Evolutionary conservation across 64 coral and sea anemone species (phyloP), one percentile per base, ranked within the genome.

Genomic region (Actinia equina): DNA sequence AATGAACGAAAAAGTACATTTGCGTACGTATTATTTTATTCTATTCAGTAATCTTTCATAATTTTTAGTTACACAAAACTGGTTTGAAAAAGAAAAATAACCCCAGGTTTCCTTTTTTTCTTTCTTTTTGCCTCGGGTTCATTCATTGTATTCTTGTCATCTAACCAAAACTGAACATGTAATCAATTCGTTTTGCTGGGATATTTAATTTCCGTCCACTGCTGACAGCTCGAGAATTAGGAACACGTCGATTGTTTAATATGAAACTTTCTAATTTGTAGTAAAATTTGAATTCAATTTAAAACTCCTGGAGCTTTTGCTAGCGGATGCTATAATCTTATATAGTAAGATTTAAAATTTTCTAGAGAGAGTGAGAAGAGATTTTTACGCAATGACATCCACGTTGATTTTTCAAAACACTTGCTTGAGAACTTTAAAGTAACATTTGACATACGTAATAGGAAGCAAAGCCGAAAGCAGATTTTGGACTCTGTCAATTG

Each of bases 241-340:
- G 69, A 74, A 74, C 69, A 74, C 69, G 26, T 37, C 25, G 26
- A 74, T 74, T 74, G 69, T 74, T 74, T 74, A 74, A 74, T 74
- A 15, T 37, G 69, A 37, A 74, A 74, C 12, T 74, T 30, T 74
- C 69, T 65, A 30, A 74, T 74, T 74, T 14, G n/a, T 74, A 30
- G 41, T 16, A 13, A 12, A 37, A 74, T 65, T 65, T 2, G 22
- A 65, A 74, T 14, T 74, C n/a, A n/a, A n/a, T n/a, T n/a, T 65
- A n/a, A n/a, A 15, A 37, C 69, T 74, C 69, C 26, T 12, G 8
- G 22, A 41, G n/a, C n/a, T n/a, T n/a, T n/a, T n/a, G 69, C 69
- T 74, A 3, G 25, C 69, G 26, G 69, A 7, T 74, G 15, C 4
- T 74, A 1, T 74, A 22, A 65, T 65, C 22, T 65, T 65, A 3